phyloP scores from a whole-genome alignment of 2,797 vertebrate genomes.

The Sebastes cheni region DNA sequence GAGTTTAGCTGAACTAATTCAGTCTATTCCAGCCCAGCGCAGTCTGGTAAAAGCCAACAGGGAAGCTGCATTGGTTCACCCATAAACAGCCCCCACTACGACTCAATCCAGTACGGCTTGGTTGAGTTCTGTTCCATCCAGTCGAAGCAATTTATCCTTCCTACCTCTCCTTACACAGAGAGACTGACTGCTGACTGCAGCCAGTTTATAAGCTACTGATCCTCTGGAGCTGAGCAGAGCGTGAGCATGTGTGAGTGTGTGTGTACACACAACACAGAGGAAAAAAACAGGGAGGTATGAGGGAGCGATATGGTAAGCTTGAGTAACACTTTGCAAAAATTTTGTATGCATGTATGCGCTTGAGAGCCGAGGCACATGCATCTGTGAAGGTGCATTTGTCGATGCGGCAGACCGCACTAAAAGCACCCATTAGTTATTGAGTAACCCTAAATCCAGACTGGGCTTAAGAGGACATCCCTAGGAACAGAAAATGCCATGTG shows the following conservation, averaged over 20 bases:
- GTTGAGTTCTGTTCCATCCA: slow-evolving; percentile 51
- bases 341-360: slow-evolving; percentile 23
- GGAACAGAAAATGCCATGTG: slow-evolving; percentile 2
- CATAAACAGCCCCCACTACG: slow-evolving; percentile 24
- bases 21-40: slow-evolving; percentile 21
- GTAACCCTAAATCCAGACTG: slow-evolving; percentile 42
- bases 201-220: slow-evolving; percentile 82
- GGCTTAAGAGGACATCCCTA: slow-evolving; percentile 7
- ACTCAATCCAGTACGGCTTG: slow-evolving; percentile 46
- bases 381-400: slow-evolving; percentile 29
- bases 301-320: slow-evolving; percentile 25
- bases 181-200: slow-evolving; percentile 81
- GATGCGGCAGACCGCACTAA: slow-evolving; percentile 57
- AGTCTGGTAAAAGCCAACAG: slow-evolving; percentile 6
- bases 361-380: slow-evolving; percentile 23
- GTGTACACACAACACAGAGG: slow-evolving; percentile 19
- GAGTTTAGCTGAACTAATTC: slow-evolving; percentile 56
- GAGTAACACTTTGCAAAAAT: slow-evolving; percentile 37
- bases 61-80: slow-evolving; percentile 5
- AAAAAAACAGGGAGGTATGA: slow-evolving; percentile 30
- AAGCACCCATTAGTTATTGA: slow-evolving; percentile 65
- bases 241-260: slow-evolving; percentile 47
- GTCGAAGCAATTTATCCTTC: slow-evolving; percentile 61
- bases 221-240: slow-evolving; percentile 78
- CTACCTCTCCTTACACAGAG: slow-evolving; percentile 60